Conservation (phyloP, 1,140 invertebrate genomes). For the Pantala flavescens region DNA sequence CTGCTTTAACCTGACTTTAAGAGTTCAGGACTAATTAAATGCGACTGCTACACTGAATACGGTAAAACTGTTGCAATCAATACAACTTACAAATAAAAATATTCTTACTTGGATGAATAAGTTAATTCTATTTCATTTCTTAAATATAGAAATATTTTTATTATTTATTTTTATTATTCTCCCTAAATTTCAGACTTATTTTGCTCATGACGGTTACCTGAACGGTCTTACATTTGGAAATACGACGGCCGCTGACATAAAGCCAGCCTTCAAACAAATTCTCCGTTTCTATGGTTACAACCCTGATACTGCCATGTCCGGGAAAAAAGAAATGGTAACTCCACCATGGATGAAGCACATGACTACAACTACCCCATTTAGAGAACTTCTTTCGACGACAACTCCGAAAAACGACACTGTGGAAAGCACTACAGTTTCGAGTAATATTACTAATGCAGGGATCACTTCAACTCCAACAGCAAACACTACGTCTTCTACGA, state of each 20-base stretch:
- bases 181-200: slow-evolving; percentile 54
- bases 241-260: slow-evolving; percentile 43
- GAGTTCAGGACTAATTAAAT: too few species aligned
- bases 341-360: not conserved
- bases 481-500: not conserved
- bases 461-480: not conserved
- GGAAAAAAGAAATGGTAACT: not conserved
- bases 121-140: too few species aligned
- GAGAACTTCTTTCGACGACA: not conserved
- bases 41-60: too few species aligned
- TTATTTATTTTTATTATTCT: not conserved
- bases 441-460: not conserved
- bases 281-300: slow-evolving; percentile 69
- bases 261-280: slow-evolving; percentile 53
- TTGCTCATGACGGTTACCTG: slow-evolving; percentile 64
- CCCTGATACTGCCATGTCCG: slow-evolving; percentile 15
- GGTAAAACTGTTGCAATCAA: too few species aligned
- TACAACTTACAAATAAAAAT: too few species aligned
- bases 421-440: not conserved
- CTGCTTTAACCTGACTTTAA: too few species aligned
- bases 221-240: slow-evolving; percentile 66
- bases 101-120: too few species aligned
- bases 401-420: not conserved
- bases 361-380: not conserved
- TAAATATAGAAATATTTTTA: too few species aligned